A percentile compares a stretch with the other conserved stretches of the same genome.
These are phyloP conservation scores for Drosophila peninsularis DNA, from an alignment of 2,888 invertebrate species.

Conservation along the genomic window DNA sequence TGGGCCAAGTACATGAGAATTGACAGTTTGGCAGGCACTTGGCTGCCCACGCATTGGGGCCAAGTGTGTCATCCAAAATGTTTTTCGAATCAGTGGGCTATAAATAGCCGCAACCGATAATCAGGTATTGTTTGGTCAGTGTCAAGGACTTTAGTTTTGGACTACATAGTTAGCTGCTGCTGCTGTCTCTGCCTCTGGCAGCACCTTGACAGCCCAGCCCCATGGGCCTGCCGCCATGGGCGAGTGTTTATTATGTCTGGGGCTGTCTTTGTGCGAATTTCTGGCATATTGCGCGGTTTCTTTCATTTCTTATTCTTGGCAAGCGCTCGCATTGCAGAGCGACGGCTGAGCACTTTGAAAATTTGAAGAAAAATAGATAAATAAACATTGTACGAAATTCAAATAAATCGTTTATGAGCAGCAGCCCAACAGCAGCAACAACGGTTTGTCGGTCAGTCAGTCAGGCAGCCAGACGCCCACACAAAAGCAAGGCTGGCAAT, in stretches of 20 bases:
- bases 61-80: conserved; percentile 47
- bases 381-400: conserved; percentile 67
- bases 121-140: conserved; percentile 62
- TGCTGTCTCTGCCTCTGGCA: conserved; percentile 1
- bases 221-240: conserved; percentile 10
- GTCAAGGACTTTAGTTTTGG: conserved; percentile 68
- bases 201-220: conserved; percentile 48
- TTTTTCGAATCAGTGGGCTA: conserved; percentile 35
- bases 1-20: conserved; percentile 51
- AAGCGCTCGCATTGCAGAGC: conserved; percentile 49
- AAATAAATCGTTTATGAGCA: conserved; percentile 64
- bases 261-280: conserved; percentile 45
- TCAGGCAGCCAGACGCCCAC: conserved; percentile 44
- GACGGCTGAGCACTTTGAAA: conserved; percentile 49
- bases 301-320: conserved; percentile 65
- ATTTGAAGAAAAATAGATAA: conserved; percentile 70
- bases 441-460: conserved; percentile 37
- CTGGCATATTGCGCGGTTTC: conserved; percentile 63
- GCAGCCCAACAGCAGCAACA: conserved; percentile 10
- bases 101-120: conserved; percentile 42
- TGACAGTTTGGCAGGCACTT: conserved; percentile 57
- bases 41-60: conserved; percentile 39
- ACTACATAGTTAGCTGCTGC: conserved; percentile 32
- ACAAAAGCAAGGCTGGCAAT: conserved; percentile 29
- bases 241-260: conserved; percentile 69